Base-by-base conservation (phyloP, 2,888 invertebrate genomes). In the Parnassius orleans region DNA sequence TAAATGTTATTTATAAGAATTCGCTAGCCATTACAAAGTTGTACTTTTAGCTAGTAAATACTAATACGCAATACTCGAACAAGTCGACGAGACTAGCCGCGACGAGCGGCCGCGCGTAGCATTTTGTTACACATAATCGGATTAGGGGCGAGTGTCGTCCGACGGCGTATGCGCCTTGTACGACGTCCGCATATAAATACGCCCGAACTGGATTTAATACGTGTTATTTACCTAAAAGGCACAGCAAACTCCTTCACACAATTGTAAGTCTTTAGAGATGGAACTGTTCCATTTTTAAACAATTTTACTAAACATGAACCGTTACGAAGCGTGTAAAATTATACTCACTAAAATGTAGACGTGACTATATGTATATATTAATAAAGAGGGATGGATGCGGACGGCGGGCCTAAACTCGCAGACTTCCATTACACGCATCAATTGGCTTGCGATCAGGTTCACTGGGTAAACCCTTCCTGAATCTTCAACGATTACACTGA, bases 61-160 rank as follows among this genome's bases (percentile, higher is more conserved):
- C 58, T 43, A 60, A 53, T 57, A 60, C 55, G 60, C 59, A 59
- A 14, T 56, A 48, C 48, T 47, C 43, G 63, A 56, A 60, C 53
- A 24, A 57, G 63, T 64, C 62, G 62, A 64, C 58, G 62, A 64
- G 67, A 66, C 65, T 56, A 55, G 66, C 64, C 63, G 61, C 78
- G 76, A 69, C 72, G 75, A 76, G 71, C 75, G 80, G 77, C 75
- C 77, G 77, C 80, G 81, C 76, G 76, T 74, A 83, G 87, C 87
- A 84, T 90, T 90, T 88, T 88, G 90, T 88, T 88, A 85, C 87
- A 85, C 78, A 75, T 88, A 89, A 89, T 87, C 87, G 78, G 87
- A 88, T 90, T 89, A 88, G 78, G 71, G 77, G 78, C 78, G 77
- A 79, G 79, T 79, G 84, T 81, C 83, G 83, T 81, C 81, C 78